Evolutionary conservation across 2,888 invertebrate genomes (phyloP), one percentile per base, ranked within the genome.

Genomic region (Dascillus cervinus): DNA sequence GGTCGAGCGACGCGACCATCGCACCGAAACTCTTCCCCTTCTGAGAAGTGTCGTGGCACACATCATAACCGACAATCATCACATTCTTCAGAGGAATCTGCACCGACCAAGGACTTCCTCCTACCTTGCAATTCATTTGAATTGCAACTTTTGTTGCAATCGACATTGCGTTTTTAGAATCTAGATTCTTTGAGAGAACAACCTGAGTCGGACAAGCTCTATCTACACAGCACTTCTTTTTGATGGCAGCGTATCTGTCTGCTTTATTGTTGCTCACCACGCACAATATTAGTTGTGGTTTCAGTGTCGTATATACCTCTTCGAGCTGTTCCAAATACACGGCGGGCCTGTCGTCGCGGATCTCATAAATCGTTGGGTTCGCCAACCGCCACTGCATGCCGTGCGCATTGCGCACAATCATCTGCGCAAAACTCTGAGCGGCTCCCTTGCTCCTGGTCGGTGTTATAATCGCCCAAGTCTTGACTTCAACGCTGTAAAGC

Each of bases 51-150:
- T 91, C 90, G 57, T 91, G 88, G 52, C 90, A 91, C 1, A 88
- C 87, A 58, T 94, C 94, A 53, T 86, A 89, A 0, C 89, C 94
- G 4, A 86, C 72, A 0, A 89, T 77, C 88, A 95, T 90, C 2
- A 84, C 62, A 11, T 69, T 40, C 3, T 45, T 50, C 3, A 50
- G 22, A 2, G 40, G 51, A 71, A 2, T 51, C 55, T 74, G 70
- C 0, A 90, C 72, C 1, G 73, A 67, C 94, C 94, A 95, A 0
- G 92, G 87, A 0, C 85, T 81, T 0, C 94, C 95, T 10, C 94
- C 92, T 15, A 95, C 62, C 67, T 96, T 97, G 50, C 90, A 89
- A 58, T 88, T 89, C 46, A 97, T 75, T 57, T 97, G 96, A 9
- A 96, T n/a, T n/a, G n/a, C n/a, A n/a, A n/a, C n/a, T n/a, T n/a